These are phyloP conservation scores for Saxidomus purpurata DNA, from an alignment of 1,140 invertebrate genomes.

Conservation along the genomic window DNA sequence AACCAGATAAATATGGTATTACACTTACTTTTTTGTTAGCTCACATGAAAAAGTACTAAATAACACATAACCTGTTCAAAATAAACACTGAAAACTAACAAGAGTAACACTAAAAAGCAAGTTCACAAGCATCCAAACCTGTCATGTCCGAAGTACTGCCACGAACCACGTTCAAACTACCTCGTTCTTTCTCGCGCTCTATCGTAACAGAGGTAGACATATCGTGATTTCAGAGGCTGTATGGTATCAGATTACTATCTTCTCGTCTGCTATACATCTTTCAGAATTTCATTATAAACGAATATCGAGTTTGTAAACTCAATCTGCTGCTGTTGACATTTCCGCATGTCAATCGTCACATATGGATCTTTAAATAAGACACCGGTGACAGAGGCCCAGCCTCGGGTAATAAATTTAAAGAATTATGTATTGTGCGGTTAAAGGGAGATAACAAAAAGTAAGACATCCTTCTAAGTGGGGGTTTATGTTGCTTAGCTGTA, in stretches of 20 bases:
- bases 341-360: constrained; percentile 4
- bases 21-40: too few relatives aligned
- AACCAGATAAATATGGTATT: too few relatives aligned
- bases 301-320: not conserved
- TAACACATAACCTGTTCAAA: too few relatives aligned
- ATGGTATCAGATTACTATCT: not conserved
- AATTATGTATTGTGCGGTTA: too few relatives aligned
- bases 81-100: too few relatives aligned
- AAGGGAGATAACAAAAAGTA: too few relatives aligned
- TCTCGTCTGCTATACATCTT: not conserved
- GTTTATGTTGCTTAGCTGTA: too few relatives aligned
- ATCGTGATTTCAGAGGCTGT: not conserved
- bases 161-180: constrained; percentile 39
- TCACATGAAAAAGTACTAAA: too few relatives aligned
- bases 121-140: constrained; percentile 24
- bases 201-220: constrained; percentile 59
- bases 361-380: not conserved
- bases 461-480: too few relatives aligned
- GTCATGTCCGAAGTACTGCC: constrained; percentile 21
- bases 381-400: constrained; percentile 39
- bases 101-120: too few relatives aligned
- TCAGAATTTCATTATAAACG: not conserved
- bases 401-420: too few relatives aligned
- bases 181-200: constrained; percentile 60
- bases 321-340: not conserved